phyloP scores from a whole-genome alignment of 1,140 invertebrate species.

The Tetramorium simillimum region DNA sequence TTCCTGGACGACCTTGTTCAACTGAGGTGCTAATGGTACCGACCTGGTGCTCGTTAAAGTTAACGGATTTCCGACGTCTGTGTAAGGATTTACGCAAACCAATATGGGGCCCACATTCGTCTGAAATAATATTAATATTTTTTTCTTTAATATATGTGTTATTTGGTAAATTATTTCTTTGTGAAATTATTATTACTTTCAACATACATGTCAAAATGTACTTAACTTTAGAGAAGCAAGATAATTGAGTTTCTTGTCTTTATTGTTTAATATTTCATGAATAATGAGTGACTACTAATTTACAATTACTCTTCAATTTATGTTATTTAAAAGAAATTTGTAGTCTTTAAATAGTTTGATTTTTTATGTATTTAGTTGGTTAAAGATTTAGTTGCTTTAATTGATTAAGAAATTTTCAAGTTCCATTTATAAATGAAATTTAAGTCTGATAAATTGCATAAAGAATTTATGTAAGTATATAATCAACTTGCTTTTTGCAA shows the following conservation, averaged over 20 bases:
- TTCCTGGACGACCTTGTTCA: constrained; percentile 95
- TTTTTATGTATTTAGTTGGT: background rate
- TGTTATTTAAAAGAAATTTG: background rate
- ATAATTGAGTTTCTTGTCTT: background rate
- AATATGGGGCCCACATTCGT: constrained; percentile 97
- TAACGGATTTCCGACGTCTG: constrained; percentile 94
- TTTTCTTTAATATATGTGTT: background rate
- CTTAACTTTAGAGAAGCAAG: background rate
- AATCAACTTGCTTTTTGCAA: constrained; percentile 35
- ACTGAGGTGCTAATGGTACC: constrained; percentile 89
- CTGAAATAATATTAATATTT: constrained; percentile 86
- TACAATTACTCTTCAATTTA: background rate
- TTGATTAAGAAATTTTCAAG: background rate
- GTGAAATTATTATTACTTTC: background rate
- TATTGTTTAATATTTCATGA: background rate
- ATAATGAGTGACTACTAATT: background rate
- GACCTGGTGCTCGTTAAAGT: constrained; percentile 94
- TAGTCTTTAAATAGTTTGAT: background rate
- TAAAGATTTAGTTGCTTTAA: background rate
- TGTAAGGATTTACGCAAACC: constrained; percentile 95
- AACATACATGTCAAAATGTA: background rate
- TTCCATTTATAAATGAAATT: constrained; percentile 13
- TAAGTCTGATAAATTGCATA: constrained; percentile 13
- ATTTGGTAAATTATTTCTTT: background rate
- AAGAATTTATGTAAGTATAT: constrained; percentile 28